These are phyloP conservation scores for Spizaetus ornatus DNA, from an alignment of 2,113 vertebrate species.

Conservation along the genomic window DNA sequence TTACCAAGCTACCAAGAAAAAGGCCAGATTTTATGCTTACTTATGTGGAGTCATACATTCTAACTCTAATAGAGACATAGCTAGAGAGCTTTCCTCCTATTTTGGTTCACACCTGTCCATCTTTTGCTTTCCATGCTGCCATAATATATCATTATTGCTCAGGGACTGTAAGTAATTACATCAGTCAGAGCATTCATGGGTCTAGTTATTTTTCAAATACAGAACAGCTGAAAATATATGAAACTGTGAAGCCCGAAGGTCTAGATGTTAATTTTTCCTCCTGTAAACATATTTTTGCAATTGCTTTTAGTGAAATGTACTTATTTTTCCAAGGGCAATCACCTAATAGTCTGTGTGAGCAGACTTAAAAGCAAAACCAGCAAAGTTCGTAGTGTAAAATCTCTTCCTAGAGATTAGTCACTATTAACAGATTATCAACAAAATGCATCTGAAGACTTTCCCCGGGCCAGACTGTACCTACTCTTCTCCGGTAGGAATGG, in stretches of 20 bases:
- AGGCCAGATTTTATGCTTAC: not conserved
- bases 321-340: not conserved
- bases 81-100: not conserved
- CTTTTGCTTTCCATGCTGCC: not conserved
- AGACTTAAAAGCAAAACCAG: not conserved
- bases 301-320: not conserved
- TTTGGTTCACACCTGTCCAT: not conserved
- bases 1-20: not conserved
- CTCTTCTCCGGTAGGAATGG: not conserved
- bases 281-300: not conserved
- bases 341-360: not conserved
- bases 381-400: not conserved
- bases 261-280: not conserved
- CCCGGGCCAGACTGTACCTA: not conserved
- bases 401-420: not conserved
- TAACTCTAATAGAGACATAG: not conserved
- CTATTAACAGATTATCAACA: not conserved
- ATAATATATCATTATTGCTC: accelerated
- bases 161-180: not conserved
- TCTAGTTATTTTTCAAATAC: not conserved
- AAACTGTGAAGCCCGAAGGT: not conserved
- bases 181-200: not conserved
- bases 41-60: not conserved
- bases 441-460: not conserved
- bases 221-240: not conserved